Percentiles rank a stretch among this genome's conserved stretches.
Evolutionary conservation across 2,797 vertebrate species (phyloP).

Genomic region (Orientallactaga sibirica): DNA sequence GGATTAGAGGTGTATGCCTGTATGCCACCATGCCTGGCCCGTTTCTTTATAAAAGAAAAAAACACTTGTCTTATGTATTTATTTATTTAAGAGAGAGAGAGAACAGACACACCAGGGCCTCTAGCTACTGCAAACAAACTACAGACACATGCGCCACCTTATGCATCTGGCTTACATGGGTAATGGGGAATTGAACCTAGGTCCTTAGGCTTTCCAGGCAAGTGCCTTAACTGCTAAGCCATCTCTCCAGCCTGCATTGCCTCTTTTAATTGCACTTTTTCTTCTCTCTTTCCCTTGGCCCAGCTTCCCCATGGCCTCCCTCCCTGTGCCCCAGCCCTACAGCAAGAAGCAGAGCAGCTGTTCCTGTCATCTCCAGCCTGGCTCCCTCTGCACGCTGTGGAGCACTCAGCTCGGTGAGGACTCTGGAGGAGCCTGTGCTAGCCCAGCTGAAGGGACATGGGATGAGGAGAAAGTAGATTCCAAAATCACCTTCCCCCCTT

Average conservation of each 20-base stretch:
- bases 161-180: too few relatives aligned
- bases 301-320: constrained; percentile 95
- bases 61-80: too few relatives aligned
- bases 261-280: background rate
- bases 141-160: too few relatives aligned
- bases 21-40: too few relatives aligned
- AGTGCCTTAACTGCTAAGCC: too few relatives aligned
- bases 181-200: too few relatives aligned
- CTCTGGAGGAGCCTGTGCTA: background rate
- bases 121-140: too few relatives aligned
- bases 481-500: background rate
- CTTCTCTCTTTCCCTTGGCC: background rate
- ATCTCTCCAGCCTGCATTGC: background rate
- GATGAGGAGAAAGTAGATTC: background rate
- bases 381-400: constrained; percentile 93
- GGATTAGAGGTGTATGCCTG: too few relatives aligned
- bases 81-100: too few relatives aligned
- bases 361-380: constrained; percentile 92
- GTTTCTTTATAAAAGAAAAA: too few relatives aligned
- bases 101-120: too few relatives aligned
- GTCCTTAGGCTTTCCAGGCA: too few relatives aligned
- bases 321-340: constrained; percentile 91
- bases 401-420: constrained; percentile 91
- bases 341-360: constrained; percentile 91
- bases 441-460: background rate